phyloP scores from a whole-genome alignment of 2,888 invertebrate species.

The Flexamia atlantica region DNA sequence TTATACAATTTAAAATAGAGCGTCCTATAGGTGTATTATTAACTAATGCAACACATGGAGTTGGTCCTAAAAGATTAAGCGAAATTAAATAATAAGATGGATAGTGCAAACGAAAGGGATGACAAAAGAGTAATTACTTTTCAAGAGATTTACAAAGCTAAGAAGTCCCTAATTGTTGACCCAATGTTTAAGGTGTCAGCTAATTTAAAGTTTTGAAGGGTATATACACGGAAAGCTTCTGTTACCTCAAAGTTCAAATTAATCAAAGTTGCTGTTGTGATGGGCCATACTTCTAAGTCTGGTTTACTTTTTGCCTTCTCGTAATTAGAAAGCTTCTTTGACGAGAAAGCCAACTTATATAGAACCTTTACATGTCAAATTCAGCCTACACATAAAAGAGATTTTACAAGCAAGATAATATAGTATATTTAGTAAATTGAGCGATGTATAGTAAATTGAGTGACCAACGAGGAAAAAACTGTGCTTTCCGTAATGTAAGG shows the following conservation, averaged over 20 bases:
- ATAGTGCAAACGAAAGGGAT: no score
- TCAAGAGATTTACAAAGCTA: background rate
- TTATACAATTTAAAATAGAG: no score
- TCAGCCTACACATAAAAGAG: background rate
- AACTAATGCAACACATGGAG: no score
- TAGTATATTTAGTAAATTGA: no score
- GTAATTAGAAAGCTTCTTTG: slow-evolving; percentile 40
- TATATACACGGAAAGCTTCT: slow-evolving; percentile 27
- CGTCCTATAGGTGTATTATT: no score
- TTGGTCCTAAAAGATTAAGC: no score
- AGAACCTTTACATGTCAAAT: background rate
- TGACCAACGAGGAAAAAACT: no score
- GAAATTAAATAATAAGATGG: no score
- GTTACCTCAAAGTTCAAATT: slow-evolving; percentile 46
- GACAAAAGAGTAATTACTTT: slow-evolving; percentile 9
- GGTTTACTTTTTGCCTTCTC: slow-evolving; percentile 8
- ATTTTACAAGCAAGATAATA: no score
- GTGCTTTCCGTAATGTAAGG: no score
- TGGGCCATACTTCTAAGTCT: slow-evolving; percentile 21
- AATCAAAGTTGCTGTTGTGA: slow-evolving; percentile 45
- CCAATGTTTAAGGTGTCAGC: slow-evolving; percentile 20
- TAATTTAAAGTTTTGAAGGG: slow-evolving; percentile 54
- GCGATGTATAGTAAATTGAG: no score
- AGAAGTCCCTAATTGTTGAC: slow-evolving; percentile 19
- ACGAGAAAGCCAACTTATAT: background rate